Evolutionary conservation across 2,113 vertebrate genomes (phyloP).

Genomic region (Opisthocomus hoazin): DNA sequence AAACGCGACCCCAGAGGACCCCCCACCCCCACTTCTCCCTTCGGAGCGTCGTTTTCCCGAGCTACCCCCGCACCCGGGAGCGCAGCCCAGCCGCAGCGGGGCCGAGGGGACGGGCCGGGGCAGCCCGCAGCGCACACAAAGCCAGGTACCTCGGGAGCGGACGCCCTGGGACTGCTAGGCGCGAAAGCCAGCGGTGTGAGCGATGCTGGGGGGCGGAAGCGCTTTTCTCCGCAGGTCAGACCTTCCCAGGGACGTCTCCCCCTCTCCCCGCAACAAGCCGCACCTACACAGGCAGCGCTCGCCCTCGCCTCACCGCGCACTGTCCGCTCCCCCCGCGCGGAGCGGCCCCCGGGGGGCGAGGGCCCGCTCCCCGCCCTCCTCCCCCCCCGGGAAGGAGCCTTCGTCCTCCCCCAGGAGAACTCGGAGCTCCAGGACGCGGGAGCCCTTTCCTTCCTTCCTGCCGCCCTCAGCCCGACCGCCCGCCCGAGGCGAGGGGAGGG

Average conservation of each 20-base stretch:
- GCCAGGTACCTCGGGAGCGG: background rate
- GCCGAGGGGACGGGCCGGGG: background rate
- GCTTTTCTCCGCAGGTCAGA: background rate
- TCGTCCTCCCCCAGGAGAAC: background rate
- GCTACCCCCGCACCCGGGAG: background rate
- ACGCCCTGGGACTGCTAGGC: background rate
- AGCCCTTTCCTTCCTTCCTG: conserved; percentile 10
- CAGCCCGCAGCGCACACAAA: conserved; percentile 9
- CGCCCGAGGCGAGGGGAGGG: background rate
- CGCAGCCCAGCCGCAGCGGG: no score
- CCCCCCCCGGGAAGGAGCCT: background rate
- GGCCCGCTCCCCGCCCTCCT: background rate
- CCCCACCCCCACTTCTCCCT: background rate
- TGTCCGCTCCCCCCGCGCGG: no score
- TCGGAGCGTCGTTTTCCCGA: background rate
- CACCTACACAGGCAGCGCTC: background rate
- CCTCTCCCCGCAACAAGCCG: background rate
- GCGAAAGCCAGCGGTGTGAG: background rate
- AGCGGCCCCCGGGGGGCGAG: background rate
- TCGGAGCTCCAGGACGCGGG: background rate
- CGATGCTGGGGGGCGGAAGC: background rate
- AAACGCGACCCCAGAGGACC: background rate
- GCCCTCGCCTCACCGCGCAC: background rate
- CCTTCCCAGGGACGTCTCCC: background rate
- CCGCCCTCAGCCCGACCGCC: background rate